Evolutionary conservation across 1,140 invertebrate species (phyloP).

Genomic region (Antheraea pernyi): DNA sequence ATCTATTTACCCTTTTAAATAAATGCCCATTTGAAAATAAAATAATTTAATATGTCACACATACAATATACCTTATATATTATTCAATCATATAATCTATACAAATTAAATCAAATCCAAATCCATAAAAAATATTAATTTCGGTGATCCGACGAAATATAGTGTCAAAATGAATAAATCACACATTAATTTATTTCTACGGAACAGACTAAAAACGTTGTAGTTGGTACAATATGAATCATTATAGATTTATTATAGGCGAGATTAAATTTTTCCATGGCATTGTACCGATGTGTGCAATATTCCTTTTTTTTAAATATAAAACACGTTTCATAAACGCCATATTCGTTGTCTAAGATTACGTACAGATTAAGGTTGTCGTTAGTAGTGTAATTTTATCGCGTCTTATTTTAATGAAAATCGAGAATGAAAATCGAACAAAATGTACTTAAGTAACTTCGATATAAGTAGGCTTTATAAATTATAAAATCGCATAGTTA

Average conservation of each 20-base stretch:
- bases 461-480: slow-evolving; percentile 76
- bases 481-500: slow-evolving; percentile 69
- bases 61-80: background rate
- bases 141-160: background rate
- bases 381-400: slow-evolving; percentile 53
- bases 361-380: slow-evolving; percentile 61
- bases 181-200: background rate
- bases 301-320: slow-evolving; percentile 23
- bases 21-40: background rate
- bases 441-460: slow-evolving; percentile 77
- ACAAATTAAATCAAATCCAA: background rate
- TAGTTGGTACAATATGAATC: background rate
- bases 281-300: slow-evolving; percentile 35
- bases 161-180: background rate
- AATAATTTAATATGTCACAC: background rate
- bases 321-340: slow-evolving; percentile 34
- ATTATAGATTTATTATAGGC: background rate
- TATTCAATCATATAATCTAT: background rate
- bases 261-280: slow-evolving; percentile 12
- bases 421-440: slow-evolving; percentile 67
- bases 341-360: slow-evolving; percentile 41
- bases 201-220: background rate
- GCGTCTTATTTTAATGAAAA: slow-evolving; percentile 55
- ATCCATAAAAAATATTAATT: background rate
- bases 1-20: background rate